These are phyloP conservation scores for Idaea straminata DNA, from an alignment of 2,888 invertebrate genomes.

Conservation along the genomic window DNA sequence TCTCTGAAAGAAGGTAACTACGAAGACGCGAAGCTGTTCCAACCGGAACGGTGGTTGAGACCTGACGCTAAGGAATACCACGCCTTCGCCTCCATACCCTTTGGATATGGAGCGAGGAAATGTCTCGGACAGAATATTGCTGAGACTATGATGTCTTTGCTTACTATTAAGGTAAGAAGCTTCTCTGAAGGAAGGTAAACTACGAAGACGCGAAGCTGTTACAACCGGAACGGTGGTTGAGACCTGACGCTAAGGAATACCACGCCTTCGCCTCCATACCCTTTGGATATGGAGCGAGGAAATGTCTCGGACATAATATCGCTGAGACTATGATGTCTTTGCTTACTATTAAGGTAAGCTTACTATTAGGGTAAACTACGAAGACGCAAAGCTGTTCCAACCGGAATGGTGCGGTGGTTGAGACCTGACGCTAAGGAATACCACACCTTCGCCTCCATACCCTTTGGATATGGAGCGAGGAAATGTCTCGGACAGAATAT, in stretches of 20 bases:
- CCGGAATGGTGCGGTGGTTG: constrained; percentile 85
- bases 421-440: constrained; percentile 56
- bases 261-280: constrained; percentile 82
- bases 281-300: constrained; percentile 82
- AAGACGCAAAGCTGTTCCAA: constrained; percentile 80
- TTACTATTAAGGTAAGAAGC: constrained; percentile 82
- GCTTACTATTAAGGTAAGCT: constrained; percentile 80
- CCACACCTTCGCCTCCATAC: constrained; percentile 81
- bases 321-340: constrained; percentile 81
- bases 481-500: constrained; percentile 82
- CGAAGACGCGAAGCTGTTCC: constrained; percentile 81
- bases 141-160: constrained; percentile 78
- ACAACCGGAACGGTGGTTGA: constrained; percentile 83
- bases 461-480: constrained; percentile 82
- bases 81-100: constrained; percentile 82
- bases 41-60: constrained; percentile 82
- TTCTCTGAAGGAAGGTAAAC: constrained; percentile 81
- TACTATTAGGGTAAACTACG: constrained; percentile 83
- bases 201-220: constrained; percentile 83
- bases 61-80: constrained; percentile 63
- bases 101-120: constrained; percentile 82
- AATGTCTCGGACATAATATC: constrained; percentile 82
- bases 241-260: constrained; percentile 54
- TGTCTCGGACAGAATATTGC: constrained; percentile 83
- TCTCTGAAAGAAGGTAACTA: constrained; percentile 82